These are phyloP conservation scores for Australoheros facetus DNA, from an alignment of 2,797 vertebrate species.

Conservation along the genomic window DNA sequence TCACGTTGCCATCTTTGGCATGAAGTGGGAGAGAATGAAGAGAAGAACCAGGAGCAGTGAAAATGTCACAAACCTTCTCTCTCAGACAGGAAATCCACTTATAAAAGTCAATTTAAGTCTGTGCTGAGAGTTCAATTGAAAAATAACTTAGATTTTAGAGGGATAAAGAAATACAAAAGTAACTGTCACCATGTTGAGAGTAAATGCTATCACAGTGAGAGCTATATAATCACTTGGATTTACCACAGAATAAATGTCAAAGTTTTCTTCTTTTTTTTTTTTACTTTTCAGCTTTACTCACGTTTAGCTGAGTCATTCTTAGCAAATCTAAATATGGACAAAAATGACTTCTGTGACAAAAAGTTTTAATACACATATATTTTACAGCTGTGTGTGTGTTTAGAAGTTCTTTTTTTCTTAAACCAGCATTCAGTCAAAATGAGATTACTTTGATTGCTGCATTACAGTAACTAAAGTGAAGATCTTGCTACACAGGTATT, in stretches of 20 bases:
- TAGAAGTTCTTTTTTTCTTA: background rate
- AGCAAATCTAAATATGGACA: background rate
- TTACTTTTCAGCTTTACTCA: background rate
- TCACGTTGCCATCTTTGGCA: conserved; percentile 39
- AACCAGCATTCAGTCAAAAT: background rate
- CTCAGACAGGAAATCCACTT: conserved; percentile 12
- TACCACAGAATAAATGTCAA: background rate
- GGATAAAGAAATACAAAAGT: background rate
- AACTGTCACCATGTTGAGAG: background rate
- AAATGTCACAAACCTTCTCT: conserved; percentile 55
- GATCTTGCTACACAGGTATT: background rate
- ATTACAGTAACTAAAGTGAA: background rate
- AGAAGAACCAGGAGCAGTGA: conserved; percentile 13
- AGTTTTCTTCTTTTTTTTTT: background rate
- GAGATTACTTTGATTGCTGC: background rate
- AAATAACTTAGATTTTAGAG: conserved; percentile 2
- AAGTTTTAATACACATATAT: background rate
- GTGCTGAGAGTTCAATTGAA: background rate
- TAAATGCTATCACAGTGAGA: background rate
- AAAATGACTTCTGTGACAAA: background rate
- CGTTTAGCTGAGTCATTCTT: background rate
- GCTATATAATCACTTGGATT: background rate
- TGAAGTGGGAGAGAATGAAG: conserved; percentile 20
- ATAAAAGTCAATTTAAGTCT: conserved; percentile 15
- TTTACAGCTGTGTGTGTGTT: too few species aligned